Conservation (phyloP, 2,113 vertebrate genomes). For the Notechis scutatus region DNA sequence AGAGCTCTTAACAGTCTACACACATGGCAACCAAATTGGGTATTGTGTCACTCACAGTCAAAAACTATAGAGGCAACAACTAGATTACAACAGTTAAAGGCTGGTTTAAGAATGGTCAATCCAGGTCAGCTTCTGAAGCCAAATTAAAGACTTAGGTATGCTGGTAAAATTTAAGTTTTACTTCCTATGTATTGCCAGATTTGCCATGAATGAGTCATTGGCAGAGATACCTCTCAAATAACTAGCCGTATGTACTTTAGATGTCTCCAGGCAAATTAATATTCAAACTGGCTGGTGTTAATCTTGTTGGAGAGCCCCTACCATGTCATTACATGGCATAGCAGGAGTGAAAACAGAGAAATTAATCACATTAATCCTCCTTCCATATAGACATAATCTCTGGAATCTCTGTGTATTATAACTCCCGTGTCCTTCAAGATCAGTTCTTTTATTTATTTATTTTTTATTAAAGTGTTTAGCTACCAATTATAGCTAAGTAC, state of each 20-base stretch:
- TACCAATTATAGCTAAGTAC: conserved; percentile 48
- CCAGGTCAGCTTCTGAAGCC: not conserved
- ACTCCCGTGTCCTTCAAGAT: conserved; percentile 56
- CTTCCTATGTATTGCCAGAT: conserved; percentile 47
- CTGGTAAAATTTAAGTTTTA: not conserved
- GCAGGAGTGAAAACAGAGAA: conserved; percentile 47
- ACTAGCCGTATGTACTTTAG: conserved; percentile 54
- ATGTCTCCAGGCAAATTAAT: conserved; percentile 57
- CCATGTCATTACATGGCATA: conserved; percentile 41
- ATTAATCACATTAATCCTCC: conserved; percentile 57
- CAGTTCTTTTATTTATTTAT: conserved; percentile 29
- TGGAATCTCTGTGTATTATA: conserved; percentile 54
- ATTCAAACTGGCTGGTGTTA: conserved; percentile 61
- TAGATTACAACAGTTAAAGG: not conserved
- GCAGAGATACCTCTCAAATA: conserved; percentile 49
- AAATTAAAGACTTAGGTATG: conserved; percentile 19
- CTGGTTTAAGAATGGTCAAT: not conserved
- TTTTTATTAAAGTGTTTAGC: conserved; percentile 16
- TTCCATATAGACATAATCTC: conserved; percentile 57
- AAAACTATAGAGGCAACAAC: not conserved
- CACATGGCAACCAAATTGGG: not conserved
- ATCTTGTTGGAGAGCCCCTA: conserved; percentile 20
- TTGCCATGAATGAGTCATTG: conserved; percentile 25
- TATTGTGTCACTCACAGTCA: not conserved
- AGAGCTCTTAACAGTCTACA: not conserved